Evolutionary conservation across 2,888 invertebrate species (phyloP), one percentile per base, ranked within the genome.

Genomic region (Habroteleia sp.): DNA sequence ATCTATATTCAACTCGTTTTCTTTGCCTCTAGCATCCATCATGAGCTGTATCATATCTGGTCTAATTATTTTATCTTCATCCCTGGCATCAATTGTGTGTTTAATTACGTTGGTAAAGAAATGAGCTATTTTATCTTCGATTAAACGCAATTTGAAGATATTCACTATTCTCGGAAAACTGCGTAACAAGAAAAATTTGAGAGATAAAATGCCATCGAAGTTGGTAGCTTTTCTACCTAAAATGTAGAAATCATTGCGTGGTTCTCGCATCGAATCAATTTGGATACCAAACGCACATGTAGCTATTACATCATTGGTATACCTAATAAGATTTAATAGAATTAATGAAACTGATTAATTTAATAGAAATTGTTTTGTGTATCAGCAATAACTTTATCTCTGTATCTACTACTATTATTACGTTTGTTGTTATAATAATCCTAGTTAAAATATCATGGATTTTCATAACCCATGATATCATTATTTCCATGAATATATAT

Each of bases 221-320:
- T 76, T 73, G 0, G 80, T 79, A 0, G 80, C 80, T 44, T 82
- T 77, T 11, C 52, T 80, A 0, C 87, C 88, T 6, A 82, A 76
- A 0, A 78, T 50, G 48, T 84, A 87, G 42, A 88, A 88, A 2
- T 83, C 83, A 48, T 89, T 88, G 0, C 83, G 68, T 2, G 0
- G 25, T 0, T 54, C 14, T 8, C 37, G 7, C 54, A 54, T 44
- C 0, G 65, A 54, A 27, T 65, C 54, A 0, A 23, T 39, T 14
- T 37, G 1, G 0, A 65, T 20, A 1, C 90, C 90, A 76, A 90
- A 90, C 0, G 90, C 90, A 8, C 87, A 85, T 0, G 89, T 86
- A 0, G 90, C 90, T 5, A 90, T 89, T 0, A 89, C 88, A 77
- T 90, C 25, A 25, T 6, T 25, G 5, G 25, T 25, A 7, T 25